Evolutionary conservation across 2,113 vertebrate species (phyloP), one percentile per base, ranked within the genome.

Genomic region (Setophaga kirtlandii): DNA sequence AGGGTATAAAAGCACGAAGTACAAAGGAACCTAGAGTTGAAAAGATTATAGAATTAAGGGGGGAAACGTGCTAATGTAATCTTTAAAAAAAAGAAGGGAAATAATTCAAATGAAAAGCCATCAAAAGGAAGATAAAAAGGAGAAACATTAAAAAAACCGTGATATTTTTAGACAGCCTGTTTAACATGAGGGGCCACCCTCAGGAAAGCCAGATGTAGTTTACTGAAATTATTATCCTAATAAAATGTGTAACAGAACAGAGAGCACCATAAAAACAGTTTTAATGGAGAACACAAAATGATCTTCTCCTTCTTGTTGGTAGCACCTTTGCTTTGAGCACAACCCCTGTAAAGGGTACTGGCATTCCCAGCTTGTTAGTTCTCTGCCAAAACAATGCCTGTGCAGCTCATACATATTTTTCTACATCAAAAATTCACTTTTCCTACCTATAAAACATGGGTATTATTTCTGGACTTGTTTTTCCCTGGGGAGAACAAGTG

Each of bases 31-130:
- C 78, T 42, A 69, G 44, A 92, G 88, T 96, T 97, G 94, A 98
- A 97, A 97, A 96, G 96, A 96, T 97, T 92, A 94, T 52, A 63
- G 84, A 97, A 96, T 98, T 97, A 97, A 97, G 92, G 73, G 35
- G 28, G 31, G 69, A 95, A 97, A 89, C 25, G 90, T 95, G 94
- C 88, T 97, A 97, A 97, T 97, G 86, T 89, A 89, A 95, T 96
- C 78, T 95, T 63, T 11, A 90, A 91, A 97, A 89, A 90, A 86
- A 94, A 80, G 79, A 87, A 82, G 79, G 52, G 39, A 91, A 93
- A 89, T 87, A 87, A 97, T 96, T 96, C 71, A 94, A 95, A 94
- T 96, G 70, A 94, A 94, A 93, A 93, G 23, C 53, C 80, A 90
- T 87, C 95, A 90, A 94, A 95, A 96, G 93, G 60, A 93, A 94